Evolutionary conservation across 2,113 vertebrate species (phyloP).

Genomic region (Scopus umbretta): DNA sequence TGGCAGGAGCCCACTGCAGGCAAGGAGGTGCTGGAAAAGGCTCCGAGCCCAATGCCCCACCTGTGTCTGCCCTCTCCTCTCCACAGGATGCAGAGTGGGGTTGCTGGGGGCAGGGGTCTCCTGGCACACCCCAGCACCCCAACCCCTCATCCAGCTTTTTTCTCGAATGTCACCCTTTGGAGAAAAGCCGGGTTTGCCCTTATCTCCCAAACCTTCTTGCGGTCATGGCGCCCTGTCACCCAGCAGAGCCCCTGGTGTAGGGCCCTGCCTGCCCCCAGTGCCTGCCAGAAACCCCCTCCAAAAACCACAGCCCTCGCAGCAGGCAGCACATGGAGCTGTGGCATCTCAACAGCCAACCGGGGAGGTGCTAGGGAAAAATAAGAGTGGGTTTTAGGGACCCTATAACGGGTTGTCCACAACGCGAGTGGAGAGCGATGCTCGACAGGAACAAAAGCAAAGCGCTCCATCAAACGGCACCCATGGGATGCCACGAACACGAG

Average conservation of each 20-base stretch:
- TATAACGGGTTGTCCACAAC: background rate
- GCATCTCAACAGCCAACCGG: accelerated
- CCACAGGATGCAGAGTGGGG: accelerated
- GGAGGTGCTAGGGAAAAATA: background rate
- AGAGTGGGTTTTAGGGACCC: background rate
- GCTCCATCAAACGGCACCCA: background rate
- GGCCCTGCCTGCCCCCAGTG: background rate
- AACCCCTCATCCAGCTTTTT: background rate
- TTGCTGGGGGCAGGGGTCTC: background rate
- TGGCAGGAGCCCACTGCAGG: background rate
- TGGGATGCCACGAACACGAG: background rate
- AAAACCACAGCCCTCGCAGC: background rate
- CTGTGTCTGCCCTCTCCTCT: background rate
- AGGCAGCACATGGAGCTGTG: background rate
- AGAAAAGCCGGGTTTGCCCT: background rate
- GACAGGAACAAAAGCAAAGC: background rate
- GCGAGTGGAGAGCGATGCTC: accelerated
- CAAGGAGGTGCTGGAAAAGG: background rate
- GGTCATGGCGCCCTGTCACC: background rate
- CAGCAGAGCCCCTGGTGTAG: accelerated
- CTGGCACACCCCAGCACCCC: background rate
- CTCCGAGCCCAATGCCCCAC: accelerated
- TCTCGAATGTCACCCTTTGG: background rate
- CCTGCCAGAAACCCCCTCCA: background rate
- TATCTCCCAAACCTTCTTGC: background rate